A percentile compares a stretch with the other conserved stretches of the same genome.
Conservation (phyloP, 2,113 vertebrate species). For the Taurulus bubalis region DNA sequence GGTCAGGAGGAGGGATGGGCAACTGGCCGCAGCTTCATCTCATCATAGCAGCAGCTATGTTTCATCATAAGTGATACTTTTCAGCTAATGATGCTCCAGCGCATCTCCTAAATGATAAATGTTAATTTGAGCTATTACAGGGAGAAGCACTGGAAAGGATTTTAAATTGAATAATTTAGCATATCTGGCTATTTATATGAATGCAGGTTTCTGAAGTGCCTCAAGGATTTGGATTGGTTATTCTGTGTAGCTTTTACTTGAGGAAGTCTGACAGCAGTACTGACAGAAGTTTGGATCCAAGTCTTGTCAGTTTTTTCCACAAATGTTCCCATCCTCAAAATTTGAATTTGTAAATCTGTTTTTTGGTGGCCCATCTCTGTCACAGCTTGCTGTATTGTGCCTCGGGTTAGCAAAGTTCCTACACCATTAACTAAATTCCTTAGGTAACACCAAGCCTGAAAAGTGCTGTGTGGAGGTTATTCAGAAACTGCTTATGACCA, state of each 20-base stretch:
- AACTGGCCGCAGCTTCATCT: slow-evolving; percentile 22
- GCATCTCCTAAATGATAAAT: slow-evolving; percentile 49
- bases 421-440: not conserved
- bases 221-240: slow-evolving; percentile 44
- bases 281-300: not conserved
- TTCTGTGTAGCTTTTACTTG: slow-evolving; percentile 19
- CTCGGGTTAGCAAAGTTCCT: slow-evolving; percentile 30
- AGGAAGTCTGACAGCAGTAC: slow-evolving; percentile 2
- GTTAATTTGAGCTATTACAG: slow-evolving; percentile 59
- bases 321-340: not conserved
- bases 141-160: slow-evolving; percentile 41
- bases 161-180: slow-evolving; percentile 56
- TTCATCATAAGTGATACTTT: slow-evolving; percentile 40
- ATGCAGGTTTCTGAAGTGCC: slow-evolving; percentile 43
- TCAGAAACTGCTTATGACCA: not conserved
- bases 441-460: not conserved
- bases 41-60: slow-evolving; percentile 9
- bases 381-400: slow-evolving; percentile 7
- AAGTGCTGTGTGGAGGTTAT: not conserved
- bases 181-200: slow-evolving; percentile 55
- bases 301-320: not conserved
- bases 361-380: slow-evolving; percentile 57
- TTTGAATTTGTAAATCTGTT: slow-evolving; percentile 6
- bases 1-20: slow-evolving; percentile 25
- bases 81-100: slow-evolving; percentile 44